These are phyloP conservation scores for Plectropomus leopardus DNA, from an alignment of 2,113 vertebrate species.

Conservation along the genomic window DNA sequence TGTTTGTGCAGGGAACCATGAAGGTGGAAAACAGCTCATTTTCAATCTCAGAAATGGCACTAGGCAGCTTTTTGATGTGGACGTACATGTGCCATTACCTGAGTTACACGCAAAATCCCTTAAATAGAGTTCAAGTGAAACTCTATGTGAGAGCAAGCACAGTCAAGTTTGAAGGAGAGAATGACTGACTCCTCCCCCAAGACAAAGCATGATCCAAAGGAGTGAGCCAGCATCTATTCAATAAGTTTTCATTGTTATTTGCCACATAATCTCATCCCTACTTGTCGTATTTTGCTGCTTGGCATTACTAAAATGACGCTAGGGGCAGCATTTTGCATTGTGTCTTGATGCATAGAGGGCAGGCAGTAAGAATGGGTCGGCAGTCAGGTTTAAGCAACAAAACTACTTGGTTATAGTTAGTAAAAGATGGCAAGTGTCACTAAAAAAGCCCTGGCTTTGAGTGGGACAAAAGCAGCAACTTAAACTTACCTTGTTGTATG, in stretches of 20 bases:
- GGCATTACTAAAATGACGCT: too few relatives aligned
- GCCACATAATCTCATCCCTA: too few relatives aligned
- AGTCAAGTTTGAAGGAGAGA: conserved; percentile 1
- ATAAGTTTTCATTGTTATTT: neutral
- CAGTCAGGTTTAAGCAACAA: too few relatives aligned
- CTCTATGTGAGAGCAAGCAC: neutral
- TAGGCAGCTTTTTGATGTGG: conserved; percentile 25
- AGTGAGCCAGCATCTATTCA: conserved; percentile 20
- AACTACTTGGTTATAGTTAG: too few relatives aligned
- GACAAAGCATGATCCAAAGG: neutral
- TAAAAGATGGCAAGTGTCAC: too few relatives aligned
- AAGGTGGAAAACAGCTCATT: conserved; percentile 63
- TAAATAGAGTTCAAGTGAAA: neutral
- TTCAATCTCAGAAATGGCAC: conserved; percentile 30
- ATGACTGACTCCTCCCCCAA: neutral
- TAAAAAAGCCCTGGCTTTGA: too few relatives aligned
- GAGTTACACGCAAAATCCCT: neutral
- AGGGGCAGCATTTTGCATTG: too few relatives aligned
- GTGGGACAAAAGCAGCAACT: too few relatives aligned
- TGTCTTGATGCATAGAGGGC: too few relatives aligned
- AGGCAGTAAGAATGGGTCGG: too few relatives aligned
- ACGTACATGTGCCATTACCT: neutral
- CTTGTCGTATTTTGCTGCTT: too few relatives aligned
- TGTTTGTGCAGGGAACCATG: conserved; percentile 55
- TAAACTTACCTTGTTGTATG: too few relatives aligned